These are phyloP conservation scores for Stigmatopora argus DNA, from an alignment of 2,113 vertebrate genomes.

Conservation along the genomic window DNA sequence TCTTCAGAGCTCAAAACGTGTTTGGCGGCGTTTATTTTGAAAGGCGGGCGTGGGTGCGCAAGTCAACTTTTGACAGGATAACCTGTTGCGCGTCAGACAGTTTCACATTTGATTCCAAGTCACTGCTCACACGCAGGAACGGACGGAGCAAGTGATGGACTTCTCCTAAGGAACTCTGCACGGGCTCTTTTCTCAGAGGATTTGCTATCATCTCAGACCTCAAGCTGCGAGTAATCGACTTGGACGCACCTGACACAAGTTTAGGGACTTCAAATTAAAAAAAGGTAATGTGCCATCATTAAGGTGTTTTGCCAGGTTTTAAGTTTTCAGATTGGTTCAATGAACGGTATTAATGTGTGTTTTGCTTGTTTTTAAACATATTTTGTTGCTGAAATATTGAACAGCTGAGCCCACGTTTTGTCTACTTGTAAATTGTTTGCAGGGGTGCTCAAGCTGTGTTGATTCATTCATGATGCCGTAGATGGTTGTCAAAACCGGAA, in stretches of 20 bases:
- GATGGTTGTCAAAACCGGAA: too few species aligned
- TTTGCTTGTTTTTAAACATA: too few species aligned
- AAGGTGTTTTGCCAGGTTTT: background rate
- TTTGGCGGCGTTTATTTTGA: conserved; percentile 41
- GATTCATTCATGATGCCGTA: too few species aligned
- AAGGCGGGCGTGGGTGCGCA: background rate
- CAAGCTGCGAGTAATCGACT: background rate
- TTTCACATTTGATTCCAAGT: background rate
- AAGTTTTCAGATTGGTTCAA: background rate
- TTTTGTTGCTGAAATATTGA: too few species aligned
- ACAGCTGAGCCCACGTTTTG: too few species aligned
- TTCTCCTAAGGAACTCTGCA: background rate
- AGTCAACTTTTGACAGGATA: conserved; percentile 14
- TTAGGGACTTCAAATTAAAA: background rate
- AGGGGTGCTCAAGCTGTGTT: too few species aligned
- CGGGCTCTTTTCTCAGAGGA: conserved; percentile 1
- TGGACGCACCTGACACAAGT: background rate
- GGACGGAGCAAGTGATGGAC: conserved; percentile 8
- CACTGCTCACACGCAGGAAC: conserved; percentile 10
- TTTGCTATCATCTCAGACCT: background rate
- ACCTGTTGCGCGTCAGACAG: conserved; percentile 42
- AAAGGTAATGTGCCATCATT: conserved; percentile 23
- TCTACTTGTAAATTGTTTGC: too few species aligned
- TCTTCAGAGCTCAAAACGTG: too few species aligned
- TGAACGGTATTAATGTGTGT: too few species aligned